Conservation (phyloP, 2,888 invertebrate species). For the Ormyrus rosae region DNA sequence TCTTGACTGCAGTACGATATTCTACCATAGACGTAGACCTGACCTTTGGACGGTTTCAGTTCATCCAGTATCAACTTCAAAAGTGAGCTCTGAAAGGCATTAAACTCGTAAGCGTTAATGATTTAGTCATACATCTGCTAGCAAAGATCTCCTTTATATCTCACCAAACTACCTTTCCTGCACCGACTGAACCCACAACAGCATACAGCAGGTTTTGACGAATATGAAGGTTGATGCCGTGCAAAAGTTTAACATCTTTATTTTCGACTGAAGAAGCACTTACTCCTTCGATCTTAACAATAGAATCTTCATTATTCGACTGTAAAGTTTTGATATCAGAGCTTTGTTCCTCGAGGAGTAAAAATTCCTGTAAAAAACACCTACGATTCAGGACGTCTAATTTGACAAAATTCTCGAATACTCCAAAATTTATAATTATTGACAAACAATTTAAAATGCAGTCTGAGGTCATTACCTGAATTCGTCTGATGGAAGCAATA, state of each 20-base stretch:
- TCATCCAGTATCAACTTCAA: constrained; percentile 86
- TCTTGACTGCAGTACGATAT: constrained; percentile 87
- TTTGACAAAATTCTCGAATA: too few relatives aligned
- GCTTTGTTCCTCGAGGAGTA: constrained; percentile 78
- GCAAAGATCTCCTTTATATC: constrained; percentile 4
- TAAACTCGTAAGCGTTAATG: background rate
- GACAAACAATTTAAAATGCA: too few relatives aligned
- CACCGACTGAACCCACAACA: constrained; percentile 91
- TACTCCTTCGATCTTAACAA: constrained; percentile 73
- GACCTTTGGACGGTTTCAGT: constrained; percentile 81
- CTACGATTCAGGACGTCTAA: too few relatives aligned
- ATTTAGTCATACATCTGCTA: background rate
- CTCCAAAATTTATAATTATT: too few relatives aligned
- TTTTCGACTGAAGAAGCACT: constrained; percentile 76
- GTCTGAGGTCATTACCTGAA: constrained; percentile 77
- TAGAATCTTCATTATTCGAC: constrained; percentile 59
- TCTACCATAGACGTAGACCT: constrained; percentile 79
- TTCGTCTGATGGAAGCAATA: constrained; percentile 80
- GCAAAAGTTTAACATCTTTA: constrained; percentile 69
- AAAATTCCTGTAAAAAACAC: constrained; percentile 74
- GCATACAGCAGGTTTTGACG: constrained; percentile 81
- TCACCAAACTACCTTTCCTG: constrained; percentile 82
- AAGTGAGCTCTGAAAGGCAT: constrained; percentile 77
- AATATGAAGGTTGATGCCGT: constrained; percentile 78
- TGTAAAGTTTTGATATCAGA: constrained; percentile 44